Percentiles rank a stretch among this genome's conserved stretches.
Evolutionary conservation across 2,113 vertebrate genomes (phyloP).

Genomic region (Spermophilus dauricus): DNA sequence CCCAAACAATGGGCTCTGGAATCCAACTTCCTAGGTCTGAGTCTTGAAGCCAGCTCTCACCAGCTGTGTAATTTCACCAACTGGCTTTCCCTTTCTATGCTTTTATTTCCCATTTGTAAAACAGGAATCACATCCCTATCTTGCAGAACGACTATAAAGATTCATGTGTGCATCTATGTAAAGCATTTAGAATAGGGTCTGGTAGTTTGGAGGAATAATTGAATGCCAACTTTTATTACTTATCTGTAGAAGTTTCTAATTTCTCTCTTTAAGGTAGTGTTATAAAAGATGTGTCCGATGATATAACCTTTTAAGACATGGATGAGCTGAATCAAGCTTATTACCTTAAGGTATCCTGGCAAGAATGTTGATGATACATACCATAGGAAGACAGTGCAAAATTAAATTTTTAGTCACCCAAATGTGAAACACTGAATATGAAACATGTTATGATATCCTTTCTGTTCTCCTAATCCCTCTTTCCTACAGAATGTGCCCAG

Average conservation of each 20-base stretch:
- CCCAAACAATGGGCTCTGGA: neutral
- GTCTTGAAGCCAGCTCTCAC: neutral
- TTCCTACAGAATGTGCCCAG: neutral
- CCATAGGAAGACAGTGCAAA: neutral
- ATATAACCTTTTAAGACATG: neutral
- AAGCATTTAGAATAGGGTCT: neutral
- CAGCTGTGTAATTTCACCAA: neutral
- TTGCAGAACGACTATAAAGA: neutral
- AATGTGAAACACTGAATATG: slow-evolving; percentile 2
- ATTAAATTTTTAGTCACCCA: neutral
- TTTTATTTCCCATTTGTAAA: neutral
- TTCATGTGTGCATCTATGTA: neutral
- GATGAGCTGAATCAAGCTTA: neutral
- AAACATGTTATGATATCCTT: neutral
- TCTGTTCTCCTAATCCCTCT: neutral
- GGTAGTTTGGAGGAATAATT: neutral
- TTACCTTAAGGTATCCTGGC: neutral
- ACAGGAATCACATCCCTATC: neutral
- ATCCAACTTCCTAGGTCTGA: neutral
- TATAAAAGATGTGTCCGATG: neutral
- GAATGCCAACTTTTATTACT: neutral
- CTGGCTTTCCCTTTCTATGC: neutral
- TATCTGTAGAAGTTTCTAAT: neutral
- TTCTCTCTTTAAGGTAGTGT: neutral
- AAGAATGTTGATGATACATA: neutral